A percentile compares a stretch with the other conserved stretches of the same genome.
Conservation (phyloP, 2,113 vertebrate species). For the Thalassoma bifasciatum region DNA sequence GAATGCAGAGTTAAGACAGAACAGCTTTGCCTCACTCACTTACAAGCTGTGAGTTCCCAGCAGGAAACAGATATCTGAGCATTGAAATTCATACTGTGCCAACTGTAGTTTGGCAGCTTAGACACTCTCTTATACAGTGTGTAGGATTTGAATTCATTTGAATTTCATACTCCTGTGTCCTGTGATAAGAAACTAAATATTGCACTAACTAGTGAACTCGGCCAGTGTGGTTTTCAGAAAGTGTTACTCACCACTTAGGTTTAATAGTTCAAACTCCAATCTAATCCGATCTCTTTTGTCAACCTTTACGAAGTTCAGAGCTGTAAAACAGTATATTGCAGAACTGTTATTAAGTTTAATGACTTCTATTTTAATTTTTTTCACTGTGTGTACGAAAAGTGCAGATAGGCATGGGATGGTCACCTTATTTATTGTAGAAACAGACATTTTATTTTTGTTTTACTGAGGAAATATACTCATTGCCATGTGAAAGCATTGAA, state of each 20-base stretch:
- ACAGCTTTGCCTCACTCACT: neutral
- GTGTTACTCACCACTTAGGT: neutral
- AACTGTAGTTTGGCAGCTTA: too few relatives aligned
- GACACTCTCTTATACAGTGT: neutral
- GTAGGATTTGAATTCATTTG: slow-evolving; percentile 38
- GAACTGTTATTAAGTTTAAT: too few relatives aligned
- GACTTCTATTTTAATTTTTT: too few relatives aligned
- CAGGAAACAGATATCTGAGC: neutral
- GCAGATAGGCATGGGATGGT: too few relatives aligned
- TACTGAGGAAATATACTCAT: too few relatives aligned
- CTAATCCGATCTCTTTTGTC: neutral
- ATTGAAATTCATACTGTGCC: neutral
- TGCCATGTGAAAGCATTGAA: neutral
- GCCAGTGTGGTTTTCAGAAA: neutral
- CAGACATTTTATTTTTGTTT: too few relatives aligned
- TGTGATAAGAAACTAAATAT: slow-evolving; percentile 15
- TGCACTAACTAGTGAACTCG: neutral
- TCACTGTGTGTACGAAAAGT: too few relatives aligned
- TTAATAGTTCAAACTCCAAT: neutral
- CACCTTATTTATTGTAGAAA: too few relatives aligned
- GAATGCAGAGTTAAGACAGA: too few relatives aligned
- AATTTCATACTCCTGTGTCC: slow-evolving; percentile 15
- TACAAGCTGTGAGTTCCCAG: neutral
- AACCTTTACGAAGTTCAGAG: neutral
- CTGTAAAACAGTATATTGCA: too few relatives aligned